Percentiles rank a stretch among this genome's conserved stretches.
These are phyloP conservation scores for Muscidifurax raptorellus DNA, from an alignment of 1,140 invertebrate genomes.

Conservation along the genomic window DNA sequence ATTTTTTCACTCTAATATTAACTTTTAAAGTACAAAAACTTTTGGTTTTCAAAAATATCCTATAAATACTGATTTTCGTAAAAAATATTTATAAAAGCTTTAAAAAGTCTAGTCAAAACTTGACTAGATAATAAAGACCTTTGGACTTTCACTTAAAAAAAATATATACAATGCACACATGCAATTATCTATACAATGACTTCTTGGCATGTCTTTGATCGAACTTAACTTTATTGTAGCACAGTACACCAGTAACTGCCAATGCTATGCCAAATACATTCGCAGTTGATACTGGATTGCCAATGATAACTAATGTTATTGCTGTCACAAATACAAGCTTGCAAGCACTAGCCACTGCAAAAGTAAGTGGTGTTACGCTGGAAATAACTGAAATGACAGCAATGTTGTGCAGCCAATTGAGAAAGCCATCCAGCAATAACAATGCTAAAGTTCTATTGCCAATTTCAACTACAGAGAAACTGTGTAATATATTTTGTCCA, in stretches of 20 bases:
- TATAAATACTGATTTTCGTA: too few species aligned
- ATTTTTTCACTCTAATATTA: too few species aligned
- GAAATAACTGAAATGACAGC: conserved; percentile 94
- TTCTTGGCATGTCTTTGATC: conserved; percentile 70
- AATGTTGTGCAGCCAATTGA: conserved; percentile 96
- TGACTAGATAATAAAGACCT: too few species aligned
- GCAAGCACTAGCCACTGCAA: conserved; percentile 95
- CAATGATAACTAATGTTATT: conserved; percentile 90
- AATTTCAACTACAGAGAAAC: conserved; percentile 70
- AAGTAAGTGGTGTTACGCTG: conserved; percentile 92
- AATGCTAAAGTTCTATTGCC: conserved; percentile 78
- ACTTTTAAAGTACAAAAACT: too few species aligned
- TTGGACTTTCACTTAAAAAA: too few species aligned
- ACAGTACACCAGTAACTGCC: conserved; percentile 92
- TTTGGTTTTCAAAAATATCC: too few species aligned
- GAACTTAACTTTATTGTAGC: conserved; percentile 90
- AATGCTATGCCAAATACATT: conserved; percentile 95
- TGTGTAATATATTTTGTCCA: conserved; percentile 78
- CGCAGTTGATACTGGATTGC: conserved; percentile 92
- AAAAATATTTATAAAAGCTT: too few species aligned
- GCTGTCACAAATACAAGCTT: conserved; percentile 96
- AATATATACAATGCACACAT: too few species aligned
- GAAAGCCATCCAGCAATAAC: conserved; percentile 87
- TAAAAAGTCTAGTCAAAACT: too few species aligned
- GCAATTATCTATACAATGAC: background rate